Percentiles rank a stretch among this genome's conserved stretches.
phyloP scores from a whole-genome alignment of 1,140 invertebrate genomes.

The Ceratina australensis region DNA sequence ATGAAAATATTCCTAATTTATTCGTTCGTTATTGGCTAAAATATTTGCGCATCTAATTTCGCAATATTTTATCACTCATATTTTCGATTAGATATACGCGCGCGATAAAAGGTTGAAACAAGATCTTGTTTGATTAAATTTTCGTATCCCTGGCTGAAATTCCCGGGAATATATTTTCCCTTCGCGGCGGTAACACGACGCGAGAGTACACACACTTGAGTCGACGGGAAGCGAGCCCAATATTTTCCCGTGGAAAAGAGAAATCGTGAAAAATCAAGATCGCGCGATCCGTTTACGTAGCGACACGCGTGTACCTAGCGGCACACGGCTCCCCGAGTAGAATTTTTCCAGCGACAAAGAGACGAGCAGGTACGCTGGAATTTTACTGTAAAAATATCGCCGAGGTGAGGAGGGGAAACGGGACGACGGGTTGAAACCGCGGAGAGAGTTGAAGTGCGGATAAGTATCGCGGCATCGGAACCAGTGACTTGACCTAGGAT shows the following conservation, averaged over 20 bases:
- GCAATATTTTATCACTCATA: no score
- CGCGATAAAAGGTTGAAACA: no score
- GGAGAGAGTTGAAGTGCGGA: background rate
- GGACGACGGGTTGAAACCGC: background rate
- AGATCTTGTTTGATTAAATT: background rate
- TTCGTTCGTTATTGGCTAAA: no score
- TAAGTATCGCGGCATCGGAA: constrained; percentile 14
- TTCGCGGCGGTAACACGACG: background rate
- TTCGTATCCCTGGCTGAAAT: background rate
- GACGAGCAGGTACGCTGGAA: background rate
- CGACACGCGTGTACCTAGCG: background rate
- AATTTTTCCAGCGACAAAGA: background rate
- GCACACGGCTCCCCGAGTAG: background rate
- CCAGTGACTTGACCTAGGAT: constrained; percentile 9
- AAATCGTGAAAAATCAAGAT: constrained; percentile 20
- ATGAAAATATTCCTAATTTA: no score
- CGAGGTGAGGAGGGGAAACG: background rate
- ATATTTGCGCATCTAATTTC: no score
- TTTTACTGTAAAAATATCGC: background rate
- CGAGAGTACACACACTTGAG: background rate
- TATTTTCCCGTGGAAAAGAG: constrained; percentile 12
- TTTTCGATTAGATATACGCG: no score
- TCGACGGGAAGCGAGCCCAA: background rate
- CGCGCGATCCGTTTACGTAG: constrained; percentile 1
- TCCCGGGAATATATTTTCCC: constrained; percentile 4